Base-by-base conservation (phyloP, 1,140 invertebrate species). In the Brachionus plicatilis region DNA sequence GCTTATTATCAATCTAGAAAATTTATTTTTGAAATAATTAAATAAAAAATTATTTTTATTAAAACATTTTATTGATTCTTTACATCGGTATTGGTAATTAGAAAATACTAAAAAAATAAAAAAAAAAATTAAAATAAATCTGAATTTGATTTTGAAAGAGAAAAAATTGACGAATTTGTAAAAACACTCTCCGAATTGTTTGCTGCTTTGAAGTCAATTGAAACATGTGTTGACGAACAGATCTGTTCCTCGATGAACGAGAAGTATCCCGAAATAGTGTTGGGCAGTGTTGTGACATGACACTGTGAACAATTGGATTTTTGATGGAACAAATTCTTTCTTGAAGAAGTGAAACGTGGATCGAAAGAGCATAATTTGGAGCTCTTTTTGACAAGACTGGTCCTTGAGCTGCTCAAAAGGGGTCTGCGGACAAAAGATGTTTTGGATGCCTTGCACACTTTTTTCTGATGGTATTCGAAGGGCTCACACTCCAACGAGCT, bases 321-420 rank as follows among this genome's bases (percentile, higher is more conserved):
- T 20, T 45, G 37, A 2, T 9, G 14, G 20, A 50, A 76, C 20
- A 82, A 29, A 65, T 53, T 82, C 29, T 82, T 82, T 65, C 79
- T 60, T 47, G 79, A 82, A 14, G 79, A 82, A n/a, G 79, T 82
- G 3, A 47, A 65, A 27, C n/a, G 4, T 24, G 79, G 79, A 9
- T 82, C 50, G 17, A 82, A 82, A 9, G 9, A 12, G 4, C 2
- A 3, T 5, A 14, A 12, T 76, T 76, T 76, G 5, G 66, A 24
- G 20, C 9, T 41, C n/a, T 11, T 43, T 75, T 75, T 45, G 11
- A 50, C 17, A 2, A 76, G 20, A 50, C 72, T 76, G 6, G 72
- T 50, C 14, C 72, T 47, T 17, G 78, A 80, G 20, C 50, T 60
- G 29, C 45, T 53, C 3, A 60, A 9, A 7, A 65, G 43, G 3